Conservation (phyloP, 2,797 vertebrate species). For the Halcyon smyrnensis region DNA sequence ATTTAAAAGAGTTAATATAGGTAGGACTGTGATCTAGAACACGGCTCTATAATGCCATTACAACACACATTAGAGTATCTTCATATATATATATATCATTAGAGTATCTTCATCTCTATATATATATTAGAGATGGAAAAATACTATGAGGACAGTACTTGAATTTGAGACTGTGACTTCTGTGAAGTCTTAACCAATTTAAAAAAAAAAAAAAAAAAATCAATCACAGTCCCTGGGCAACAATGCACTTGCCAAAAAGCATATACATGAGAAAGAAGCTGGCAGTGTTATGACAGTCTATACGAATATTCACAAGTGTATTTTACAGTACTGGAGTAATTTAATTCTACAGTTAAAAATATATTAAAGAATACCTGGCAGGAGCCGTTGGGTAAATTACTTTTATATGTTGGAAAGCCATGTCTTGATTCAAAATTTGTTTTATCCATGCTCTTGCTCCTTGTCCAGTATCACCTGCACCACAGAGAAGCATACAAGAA, state of each 20-base stretch:
- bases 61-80: neutral
- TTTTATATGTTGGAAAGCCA: conserved; percentile 88
- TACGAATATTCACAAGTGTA: neutral
- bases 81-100: neutral
- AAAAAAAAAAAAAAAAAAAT: no score
- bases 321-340: neutral
- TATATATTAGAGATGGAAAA: neutral
- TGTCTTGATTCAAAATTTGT: conserved; percentile 83
- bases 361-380: conserved; percentile 77
- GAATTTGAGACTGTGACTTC: neutral
- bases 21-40: neutral
- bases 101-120: neutral
- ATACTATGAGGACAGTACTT: neutral
- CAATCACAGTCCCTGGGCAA: neutral
- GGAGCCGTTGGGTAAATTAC: conserved; percentile 91
- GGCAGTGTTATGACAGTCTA: neutral
- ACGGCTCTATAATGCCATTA: neutral
- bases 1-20: neutral
- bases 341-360: neutral
- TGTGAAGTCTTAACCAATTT: neutral
- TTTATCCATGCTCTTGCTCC: conserved; percentile 86
- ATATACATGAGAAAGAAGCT: neutral
- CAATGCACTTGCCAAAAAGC: neutral
- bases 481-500: conserved; percentile 1
- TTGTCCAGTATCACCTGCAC: conserved; percentile 86